These are phyloP conservation scores for Scatophagus argus DNA, from an alignment of 2,113 vertebrate genomes.

Conservation along the genomic window DNA sequence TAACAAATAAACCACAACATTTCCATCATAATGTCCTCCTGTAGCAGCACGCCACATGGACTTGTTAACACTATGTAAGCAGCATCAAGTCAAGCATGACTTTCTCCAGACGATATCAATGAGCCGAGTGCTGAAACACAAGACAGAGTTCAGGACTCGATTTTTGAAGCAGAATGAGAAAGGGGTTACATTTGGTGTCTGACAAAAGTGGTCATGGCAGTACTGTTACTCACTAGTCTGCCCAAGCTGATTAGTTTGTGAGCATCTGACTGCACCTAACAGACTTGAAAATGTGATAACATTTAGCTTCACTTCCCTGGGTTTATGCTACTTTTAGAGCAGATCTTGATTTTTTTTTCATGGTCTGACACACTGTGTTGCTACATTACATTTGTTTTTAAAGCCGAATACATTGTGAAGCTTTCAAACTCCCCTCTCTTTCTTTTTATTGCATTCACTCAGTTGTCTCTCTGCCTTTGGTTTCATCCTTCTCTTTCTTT, in stretches of 20 bases:
- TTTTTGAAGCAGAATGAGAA: too few relatives aligned
- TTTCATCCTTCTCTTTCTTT: background rate
- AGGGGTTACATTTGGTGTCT: background rate
- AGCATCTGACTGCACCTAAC: background rate
- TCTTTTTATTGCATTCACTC: slow-evolving; percentile 2
- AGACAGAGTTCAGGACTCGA: background rate
- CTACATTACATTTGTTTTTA: background rate
- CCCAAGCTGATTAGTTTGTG: background rate
- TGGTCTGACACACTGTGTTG: background rate
- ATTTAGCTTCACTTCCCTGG: background rate
- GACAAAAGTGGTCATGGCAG: background rate
- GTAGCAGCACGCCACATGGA: background rate
- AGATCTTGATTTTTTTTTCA: background rate
- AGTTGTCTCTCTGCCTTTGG: background rate
- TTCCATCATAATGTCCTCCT: background rate
- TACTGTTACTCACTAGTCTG: background rate
- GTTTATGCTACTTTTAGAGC: background rate
- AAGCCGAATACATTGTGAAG: background rate
- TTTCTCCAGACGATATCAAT: background rate
- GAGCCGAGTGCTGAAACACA: background rate
- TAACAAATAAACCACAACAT: background rate
- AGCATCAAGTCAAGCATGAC: background rate
- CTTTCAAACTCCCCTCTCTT: slow-evolving; percentile 1
- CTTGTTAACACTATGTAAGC: background rate
- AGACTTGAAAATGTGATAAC: background rate